phyloP scores from a whole-genome alignment of 1,140 invertebrate genomes.

The Venturia canescens region DNA sequence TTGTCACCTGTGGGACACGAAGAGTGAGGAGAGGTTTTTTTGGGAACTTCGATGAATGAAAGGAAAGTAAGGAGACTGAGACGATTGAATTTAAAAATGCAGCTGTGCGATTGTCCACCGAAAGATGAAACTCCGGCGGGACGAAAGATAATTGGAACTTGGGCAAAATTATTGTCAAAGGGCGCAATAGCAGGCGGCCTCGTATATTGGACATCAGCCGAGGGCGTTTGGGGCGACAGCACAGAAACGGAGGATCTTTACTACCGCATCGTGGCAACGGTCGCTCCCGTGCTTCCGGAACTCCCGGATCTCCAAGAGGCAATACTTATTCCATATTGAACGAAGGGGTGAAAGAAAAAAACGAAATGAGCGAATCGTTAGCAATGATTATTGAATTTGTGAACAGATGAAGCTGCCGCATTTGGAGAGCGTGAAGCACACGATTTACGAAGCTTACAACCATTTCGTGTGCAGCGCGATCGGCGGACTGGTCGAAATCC shows the following conservation, averaged over 20 bases:
- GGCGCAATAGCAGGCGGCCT: constrained; percentile 54
- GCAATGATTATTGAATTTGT: not conserved
- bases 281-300: constrained; percentile 45
- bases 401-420: constrained; percentile 54
- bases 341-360: not conserved
- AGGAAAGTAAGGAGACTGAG: no score
- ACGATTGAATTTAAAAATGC: constrained; percentile 47
- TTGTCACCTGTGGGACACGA: no score
- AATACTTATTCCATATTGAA: constrained; percentile 20
- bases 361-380: not conserved
- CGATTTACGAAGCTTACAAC: constrained; percentile 61
- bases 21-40: no score
- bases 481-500: constrained; percentile 50
- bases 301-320: constrained; percentile 46
- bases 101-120: constrained; percentile 58
- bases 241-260: constrained; percentile 63
- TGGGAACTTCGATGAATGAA: no score
- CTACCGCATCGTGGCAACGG: constrained; percentile 53
- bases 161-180: constrained; percentile 56
- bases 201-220: constrained; percentile 64
- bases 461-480: constrained; percentile 51
- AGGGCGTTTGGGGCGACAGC: constrained; percentile 66
- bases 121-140: not conserved
- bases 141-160: constrained; percentile 37
- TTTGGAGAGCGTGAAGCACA: constrained; percentile 53